Evolutionary conservation across 2,113 vertebrate genomes (phyloP), one percentile per base, ranked within the genome.

Genomic region (Lipophrys pholis): DNA sequence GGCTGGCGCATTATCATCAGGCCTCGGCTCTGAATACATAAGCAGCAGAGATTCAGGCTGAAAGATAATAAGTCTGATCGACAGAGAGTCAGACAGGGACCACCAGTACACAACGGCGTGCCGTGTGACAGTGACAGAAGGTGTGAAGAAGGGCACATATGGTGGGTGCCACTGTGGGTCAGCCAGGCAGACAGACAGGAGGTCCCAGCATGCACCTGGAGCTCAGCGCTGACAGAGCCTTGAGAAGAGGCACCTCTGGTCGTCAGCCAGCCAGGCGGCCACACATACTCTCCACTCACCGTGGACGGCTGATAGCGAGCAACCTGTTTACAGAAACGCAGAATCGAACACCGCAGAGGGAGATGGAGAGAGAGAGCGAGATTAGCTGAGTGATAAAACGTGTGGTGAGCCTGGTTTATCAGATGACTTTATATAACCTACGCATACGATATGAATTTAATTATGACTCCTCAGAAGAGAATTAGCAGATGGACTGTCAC

Each of bases 111-210:
- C 64, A 66, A 30, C 68, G 64, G 54, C 49, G 40, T 62, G 54
- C 54, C 53, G 73, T 73, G 83, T 86, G 85, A 85, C 81, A 63
- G 86, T 82, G 88, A 93, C 93, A 92, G 93, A 92, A 91, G 91
- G 90, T 86, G 83, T 76, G 74, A 76, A 87, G 76, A 73, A 84
- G 75, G 90, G 74, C 84, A 76, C 92, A 91, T 93, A 93, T 92
- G 92, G 90, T 76, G 82, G 65, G 73, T 89, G 92, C 81, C 89
- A 88, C 78, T 38, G 78, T 74, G 62, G 91, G 91, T 92, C 91
- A 92, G 83, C 69, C 73, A 75, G 87, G 78, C 85, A 85, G 87
- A 86, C 82, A 85, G 90, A 86, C 81, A 73, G 89, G 88, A 85
- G 80, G 83, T 74, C 78, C 70, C 85, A 73, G 84, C 58, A 38